phyloP scores from a whole-genome alignment of 2,113 vertebrate species.

The Turdus rufiventris region DNA sequence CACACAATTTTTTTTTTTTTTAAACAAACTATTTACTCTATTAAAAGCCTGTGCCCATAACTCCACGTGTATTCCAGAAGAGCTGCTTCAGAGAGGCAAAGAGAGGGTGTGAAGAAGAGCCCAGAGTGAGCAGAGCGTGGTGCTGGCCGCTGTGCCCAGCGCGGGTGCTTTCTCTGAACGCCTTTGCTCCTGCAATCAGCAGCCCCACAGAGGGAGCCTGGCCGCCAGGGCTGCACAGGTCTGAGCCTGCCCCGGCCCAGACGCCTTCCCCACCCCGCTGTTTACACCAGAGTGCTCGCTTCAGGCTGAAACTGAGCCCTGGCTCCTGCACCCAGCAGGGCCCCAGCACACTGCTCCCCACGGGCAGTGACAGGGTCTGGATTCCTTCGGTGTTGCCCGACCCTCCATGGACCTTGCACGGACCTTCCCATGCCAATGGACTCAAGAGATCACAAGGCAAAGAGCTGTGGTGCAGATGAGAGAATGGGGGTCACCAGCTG shows the following conservation, averaged over 20 bases:
- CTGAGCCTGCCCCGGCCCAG: constrained; percentile 31
- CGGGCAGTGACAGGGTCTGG: not conserved
- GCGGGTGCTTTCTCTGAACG: not conserved
- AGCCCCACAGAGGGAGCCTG: not conserved
- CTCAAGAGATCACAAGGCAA: accelerated
- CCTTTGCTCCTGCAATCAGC: not conserved
- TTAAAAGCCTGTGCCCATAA: not conserved
- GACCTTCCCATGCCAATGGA: accelerated
- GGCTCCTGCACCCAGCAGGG: not conserved
- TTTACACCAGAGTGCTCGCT: not conserved
- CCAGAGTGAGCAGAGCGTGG: accelerated
- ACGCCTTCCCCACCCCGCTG: constrained; percentile 34
- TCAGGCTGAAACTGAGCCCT: not conserved
- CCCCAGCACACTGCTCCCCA: accelerated
- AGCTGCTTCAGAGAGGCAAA: not conserved
- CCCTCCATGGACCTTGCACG: accelerated
- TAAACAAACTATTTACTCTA: not conserved
- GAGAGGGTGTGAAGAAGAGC: not conserved
- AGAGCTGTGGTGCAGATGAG: not conserved
- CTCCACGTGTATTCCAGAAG: not conserved
- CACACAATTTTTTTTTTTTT: not conserved
- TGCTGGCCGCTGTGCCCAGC: not conserved
- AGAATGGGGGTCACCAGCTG: not conserved
- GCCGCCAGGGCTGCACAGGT: not conserved
- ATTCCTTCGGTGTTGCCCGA: accelerated